A percentile compares a stretch with the other conserved stretches of the same genome.
These are phyloP conservation scores for Nymphalis polychloros DNA, from an alignment of 2,888 invertebrate genomes.

Conservation along the genomic window DNA sequence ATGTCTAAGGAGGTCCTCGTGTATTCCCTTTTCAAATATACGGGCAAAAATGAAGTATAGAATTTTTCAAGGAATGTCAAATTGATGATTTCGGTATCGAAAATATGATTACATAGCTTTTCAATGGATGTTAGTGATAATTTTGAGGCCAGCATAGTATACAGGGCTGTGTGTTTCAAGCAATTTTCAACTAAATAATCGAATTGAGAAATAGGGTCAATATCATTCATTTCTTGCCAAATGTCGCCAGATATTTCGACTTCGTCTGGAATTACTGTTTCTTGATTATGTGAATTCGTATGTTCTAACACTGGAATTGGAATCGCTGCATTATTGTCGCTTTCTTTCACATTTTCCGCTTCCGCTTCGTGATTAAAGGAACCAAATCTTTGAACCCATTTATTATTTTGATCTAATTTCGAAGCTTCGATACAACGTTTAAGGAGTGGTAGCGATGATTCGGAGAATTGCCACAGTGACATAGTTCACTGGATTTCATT, in stretches of 20 bases:
- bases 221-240: conserved; percentile 34
- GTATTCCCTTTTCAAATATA: conserved; percentile 51
- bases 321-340: not conserved
- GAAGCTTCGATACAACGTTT: conserved; percentile 32
- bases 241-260: not conserved
- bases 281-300: not conserved
- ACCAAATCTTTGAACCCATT: conserved; percentile 40
- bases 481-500: not conserved
- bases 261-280: not conserved
- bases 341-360: conserved; percentile 1
- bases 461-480: conserved; percentile 41
- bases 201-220: conserved; percentile 46
- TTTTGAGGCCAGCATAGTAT: conserved; percentile 47
- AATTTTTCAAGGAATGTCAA: conserved; percentile 44
- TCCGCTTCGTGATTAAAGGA: not conserved
- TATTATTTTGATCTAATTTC: conserved; percentile 25
- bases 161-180: conserved; percentile 42
- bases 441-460: conserved; percentile 36
- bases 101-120: conserved; percentile 51
- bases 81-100: conserved; percentile 38
- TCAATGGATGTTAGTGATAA: conserved; percentile 48
- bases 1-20: conserved; percentile 53
- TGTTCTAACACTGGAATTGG: not conserved
- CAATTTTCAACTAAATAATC: conserved; percentile 49
- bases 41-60: conserved; percentile 49